Evolutionary conservation across 1,140 invertebrate genomes (phyloP), one percentile per base, ranked within the genome.

Genomic region (Anadara kagoshimensis): DNA sequence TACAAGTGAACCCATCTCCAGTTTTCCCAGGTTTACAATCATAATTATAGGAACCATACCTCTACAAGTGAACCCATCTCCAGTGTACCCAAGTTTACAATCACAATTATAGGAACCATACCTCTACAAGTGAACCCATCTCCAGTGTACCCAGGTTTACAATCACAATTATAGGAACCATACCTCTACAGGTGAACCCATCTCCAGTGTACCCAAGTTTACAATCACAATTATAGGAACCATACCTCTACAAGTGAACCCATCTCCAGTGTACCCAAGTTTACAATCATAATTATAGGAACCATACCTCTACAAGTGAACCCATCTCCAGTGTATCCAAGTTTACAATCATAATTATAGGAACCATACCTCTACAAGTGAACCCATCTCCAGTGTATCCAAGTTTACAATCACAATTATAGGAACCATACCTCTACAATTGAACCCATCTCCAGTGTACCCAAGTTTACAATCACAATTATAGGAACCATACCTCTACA

Each of bases 21-120:
- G 88, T 22, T 82, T 84, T 4, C 88, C 87, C 18, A 77, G 91
- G 71, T 94, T 92, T 85, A 96, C 96, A 62, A 93, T 92, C 29
- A 36, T 7, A 36, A n/a, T 36, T 36, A 36, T 36, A 36, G 29
- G 29, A 36, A 36, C 29, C 29, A 66, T 76, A 86, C 86, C 86
- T 85, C 82, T 82, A 71, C 86, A 88, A 1, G 79, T 81, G 57
- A 81, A 80, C 18, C 86, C 86, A 80, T 85, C 82, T 18, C 86
- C 87, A 41, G 78, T 78, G 71, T 79, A 89, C 7, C 87, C 87
- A 14, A 75, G 72, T 73, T 82, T 81, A 72, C 88, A 89, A 69
- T 83, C 79, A 79, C 88, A 89, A 47, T 84, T 85, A 47, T 83
- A 89, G 26, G 85, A 86, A 2, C 88, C 88, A 20, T 82, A 79